Evolutionary conservation across 1,140 invertebrate species (phyloP).

Genomic region (Drosophila eugracilis): DNA sequence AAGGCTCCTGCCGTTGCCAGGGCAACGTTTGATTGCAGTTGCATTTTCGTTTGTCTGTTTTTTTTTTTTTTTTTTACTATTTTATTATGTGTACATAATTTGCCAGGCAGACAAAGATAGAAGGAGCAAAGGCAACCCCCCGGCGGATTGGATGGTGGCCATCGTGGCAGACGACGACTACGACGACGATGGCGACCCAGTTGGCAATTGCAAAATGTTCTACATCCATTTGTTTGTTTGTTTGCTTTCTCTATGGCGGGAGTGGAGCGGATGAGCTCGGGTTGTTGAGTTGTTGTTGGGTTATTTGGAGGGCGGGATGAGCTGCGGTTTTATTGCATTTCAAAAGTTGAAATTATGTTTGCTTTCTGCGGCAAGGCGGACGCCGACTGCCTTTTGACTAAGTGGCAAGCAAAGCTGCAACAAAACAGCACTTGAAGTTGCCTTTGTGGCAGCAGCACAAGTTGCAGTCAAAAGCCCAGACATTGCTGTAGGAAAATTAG

Average conservation of each 20-base stretch:
- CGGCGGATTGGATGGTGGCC: slow-evolving; percentile 1
- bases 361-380: slow-evolving; percentile 62
- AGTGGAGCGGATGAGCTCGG: background rate
- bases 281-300: too few relatives aligned
- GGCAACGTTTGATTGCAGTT: slow-evolving; percentile 58
- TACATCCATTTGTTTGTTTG: slow-evolving; percentile 46
- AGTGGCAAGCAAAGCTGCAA: slow-evolving; percentile 55
- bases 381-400: slow-evolving; percentile 56
- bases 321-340: slow-evolving; percentile 63
- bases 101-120: slow-evolving; percentile 26
- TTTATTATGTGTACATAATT: slow-evolving; percentile 39
- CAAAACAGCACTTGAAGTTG: slow-evolving; percentile 33
- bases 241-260: slow-evolving; percentile 18
- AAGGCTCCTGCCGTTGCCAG: slow-evolving; percentile 13
- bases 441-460: slow-evolving; percentile 32
- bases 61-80: slow-evolving; percentile 24
- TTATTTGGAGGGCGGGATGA: too few relatives aligned
- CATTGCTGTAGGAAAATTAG: slow-evolving; percentile 13
- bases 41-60: slow-evolving; percentile 16
- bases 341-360: slow-evolving; percentile 75
- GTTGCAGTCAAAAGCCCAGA: slow-evolving; percentile 15
- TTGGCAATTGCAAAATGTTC: slow-evolving; percentile 54
- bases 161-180: slow-evolving; percentile 9
- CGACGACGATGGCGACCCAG: slow-evolving; percentile 31
- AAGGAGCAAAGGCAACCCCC: background rate